phyloP scores from a whole-genome alignment of 2,113 vertebrate species.

The Malurus elegans region DNA sequence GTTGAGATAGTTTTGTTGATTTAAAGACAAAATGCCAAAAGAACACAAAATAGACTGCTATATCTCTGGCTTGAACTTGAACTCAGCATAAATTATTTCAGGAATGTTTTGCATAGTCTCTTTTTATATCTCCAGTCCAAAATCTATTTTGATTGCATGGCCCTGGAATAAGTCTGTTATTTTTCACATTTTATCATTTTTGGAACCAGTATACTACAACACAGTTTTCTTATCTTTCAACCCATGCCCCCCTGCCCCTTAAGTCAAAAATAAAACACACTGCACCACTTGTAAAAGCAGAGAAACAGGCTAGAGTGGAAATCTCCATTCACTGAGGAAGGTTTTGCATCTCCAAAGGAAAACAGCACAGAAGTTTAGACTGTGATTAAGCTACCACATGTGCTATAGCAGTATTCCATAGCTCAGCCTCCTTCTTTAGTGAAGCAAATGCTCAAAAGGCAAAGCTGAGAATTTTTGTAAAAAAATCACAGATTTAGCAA shows the following conservation, averaged over 20 bases:
- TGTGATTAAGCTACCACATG: background rate
- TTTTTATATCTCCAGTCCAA: conserved; percentile 58
- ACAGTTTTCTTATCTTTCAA: conserved; percentile 38
- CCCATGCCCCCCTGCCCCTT: background rate
- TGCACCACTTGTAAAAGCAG: conserved; percentile 27
- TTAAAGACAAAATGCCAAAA: conserved; percentile 50
- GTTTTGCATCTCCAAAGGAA: background rate
- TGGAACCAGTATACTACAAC: background rate
- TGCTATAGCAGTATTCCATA: background rate
- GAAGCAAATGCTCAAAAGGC: background rate
- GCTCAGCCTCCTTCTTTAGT: background rate
- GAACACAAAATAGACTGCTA: conserved; percentile 44
- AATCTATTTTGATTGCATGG: conserved; percentile 54
- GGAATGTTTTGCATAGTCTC: conserved; percentile 53
- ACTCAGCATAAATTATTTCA: conserved; percentile 63
- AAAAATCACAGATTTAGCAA: background rate
- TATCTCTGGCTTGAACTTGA: conserved; percentile 58
- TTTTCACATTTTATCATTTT: conserved; percentile 64
- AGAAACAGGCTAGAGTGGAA: conserved; percentile 8
- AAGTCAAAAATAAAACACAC: conserved; percentile 37
- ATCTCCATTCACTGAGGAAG: conserved; percentile 14
- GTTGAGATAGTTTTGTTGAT: conserved; percentile 13
- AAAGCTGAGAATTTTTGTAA: background rate
- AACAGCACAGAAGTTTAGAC: background rate
- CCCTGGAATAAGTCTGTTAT: conserved; percentile 36